Evolutionary conservation across 2,797 vertebrate genomes (phyloP).

Genomic region (Poecilia picta): DNA sequence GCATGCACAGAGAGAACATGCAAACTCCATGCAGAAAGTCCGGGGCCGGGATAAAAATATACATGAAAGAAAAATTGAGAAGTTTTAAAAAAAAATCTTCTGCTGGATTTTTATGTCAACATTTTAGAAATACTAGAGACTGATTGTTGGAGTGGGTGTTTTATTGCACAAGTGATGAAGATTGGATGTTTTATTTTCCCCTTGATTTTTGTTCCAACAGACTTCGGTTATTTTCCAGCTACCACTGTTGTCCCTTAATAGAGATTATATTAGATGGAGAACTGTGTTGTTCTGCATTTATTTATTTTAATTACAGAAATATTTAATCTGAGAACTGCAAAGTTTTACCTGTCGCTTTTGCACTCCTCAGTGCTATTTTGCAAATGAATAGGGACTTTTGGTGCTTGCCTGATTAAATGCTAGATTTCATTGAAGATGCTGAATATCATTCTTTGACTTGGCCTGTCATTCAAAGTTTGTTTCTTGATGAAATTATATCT

Average conservation of each 20-base stretch:
- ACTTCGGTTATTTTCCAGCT: not conserved
- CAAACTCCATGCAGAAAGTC: too few species aligned
- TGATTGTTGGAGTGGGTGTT: not conserved
- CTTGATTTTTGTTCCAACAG: not conserved
- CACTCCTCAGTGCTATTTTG: not conserved
- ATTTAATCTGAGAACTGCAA: not conserved
- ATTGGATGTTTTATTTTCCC: not conserved
- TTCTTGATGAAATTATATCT: not conserved
- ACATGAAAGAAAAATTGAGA: not conserved
- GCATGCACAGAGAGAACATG: too few species aligned
- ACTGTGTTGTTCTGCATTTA: not conserved
- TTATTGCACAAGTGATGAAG: not conserved
- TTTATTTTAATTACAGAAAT: not conserved
- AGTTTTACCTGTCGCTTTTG: not conserved
- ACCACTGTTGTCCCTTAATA: not conserved
- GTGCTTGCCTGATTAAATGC: not conserved
- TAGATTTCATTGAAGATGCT: not conserved
- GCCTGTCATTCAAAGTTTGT: not conserved
- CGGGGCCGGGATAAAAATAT: too few species aligned
- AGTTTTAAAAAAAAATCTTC: not conserved
- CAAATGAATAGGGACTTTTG: not conserved
- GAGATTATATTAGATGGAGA: not conserved
- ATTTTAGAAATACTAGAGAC: not conserved
- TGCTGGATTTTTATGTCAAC: not conserved
- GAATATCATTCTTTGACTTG: not conserved